phyloP scores from a whole-genome alignment of 30 jellyfish, hydroid and myxozoan genomes.

The Catostylus mosaicus region DNA sequence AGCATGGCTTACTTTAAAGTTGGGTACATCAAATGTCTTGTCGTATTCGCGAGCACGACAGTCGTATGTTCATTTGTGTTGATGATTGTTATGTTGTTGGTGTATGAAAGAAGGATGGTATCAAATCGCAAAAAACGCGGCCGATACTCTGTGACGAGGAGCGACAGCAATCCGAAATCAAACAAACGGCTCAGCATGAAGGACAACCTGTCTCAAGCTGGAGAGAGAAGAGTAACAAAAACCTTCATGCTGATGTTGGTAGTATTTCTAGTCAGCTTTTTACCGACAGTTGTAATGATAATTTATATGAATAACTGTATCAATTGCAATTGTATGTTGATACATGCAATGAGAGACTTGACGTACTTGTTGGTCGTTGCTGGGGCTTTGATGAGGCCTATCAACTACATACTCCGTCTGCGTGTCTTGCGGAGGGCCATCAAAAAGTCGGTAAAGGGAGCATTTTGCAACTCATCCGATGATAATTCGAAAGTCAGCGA shows the following conservation, averaged over 20 bases:
- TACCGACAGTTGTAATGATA: slow-evolving; percentile 75
- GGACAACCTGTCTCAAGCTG: slow-evolving; percentile 48
- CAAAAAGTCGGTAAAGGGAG: slow-evolving; percentile 4
- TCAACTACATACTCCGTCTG: slow-evolving; percentile 63
- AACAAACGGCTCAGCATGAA: slow-evolving; percentile 35
- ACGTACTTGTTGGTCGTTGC: slow-evolving; percentile 71
- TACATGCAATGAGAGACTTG: slow-evolving; percentile 75
- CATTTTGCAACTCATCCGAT: slow-evolving; percentile 6
- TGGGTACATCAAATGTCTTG: slow-evolving; percentile 64
- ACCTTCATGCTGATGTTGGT: slow-evolving; percentile 76
- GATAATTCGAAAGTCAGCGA: slow-evolving; percentile 52
- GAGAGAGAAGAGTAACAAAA: slow-evolving; percentile 75
- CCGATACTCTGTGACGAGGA: slow-evolving; percentile 43
- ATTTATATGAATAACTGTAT: slow-evolving; percentile 75
- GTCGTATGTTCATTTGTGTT: slow-evolving; percentile 69
- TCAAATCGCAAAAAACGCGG: slow-evolving; percentile 47
- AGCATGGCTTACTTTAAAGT: slow-evolving; percentile 66
- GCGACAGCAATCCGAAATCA: slow-evolving; percentile 32
- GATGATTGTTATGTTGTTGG: slow-evolving; percentile 56
- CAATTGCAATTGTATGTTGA: slow-evolving; percentile 64
- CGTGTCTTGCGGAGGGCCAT: slow-evolving; percentile 51
- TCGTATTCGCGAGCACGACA: slow-evolving; percentile 80
- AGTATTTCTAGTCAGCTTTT: slow-evolving; percentile 64
- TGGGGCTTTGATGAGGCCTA: slow-evolving; percentile 78
- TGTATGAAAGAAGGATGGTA: slow-evolving; percentile 57